Conservation (phyloP, 2,113 vertebrate genomes). For the Catharus fuscescens region DNA sequence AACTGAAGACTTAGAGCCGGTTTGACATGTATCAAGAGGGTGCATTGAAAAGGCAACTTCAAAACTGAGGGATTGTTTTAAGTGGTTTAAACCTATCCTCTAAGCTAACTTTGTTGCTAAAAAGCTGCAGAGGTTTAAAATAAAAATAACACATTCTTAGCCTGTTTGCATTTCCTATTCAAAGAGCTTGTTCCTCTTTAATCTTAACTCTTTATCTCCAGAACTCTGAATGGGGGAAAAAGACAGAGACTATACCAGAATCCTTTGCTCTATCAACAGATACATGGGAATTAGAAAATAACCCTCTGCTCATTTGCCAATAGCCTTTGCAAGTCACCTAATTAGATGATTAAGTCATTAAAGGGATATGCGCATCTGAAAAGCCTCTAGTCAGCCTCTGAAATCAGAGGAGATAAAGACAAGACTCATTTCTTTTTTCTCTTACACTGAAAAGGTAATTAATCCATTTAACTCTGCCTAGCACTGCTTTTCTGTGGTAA, state of each 20-base stretch:
- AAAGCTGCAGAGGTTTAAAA: constrained; percentile 64
- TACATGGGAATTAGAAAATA: constrained; percentile 81
- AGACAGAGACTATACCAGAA: constrained; percentile 63
- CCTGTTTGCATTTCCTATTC: constrained; percentile 56
- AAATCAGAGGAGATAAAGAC: constrained; percentile 87
- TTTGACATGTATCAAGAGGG: neutral
- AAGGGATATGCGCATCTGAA: constrained; percentile 81
- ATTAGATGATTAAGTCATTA: constrained; percentile 98
- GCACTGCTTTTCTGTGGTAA: constrained; percentile 79
- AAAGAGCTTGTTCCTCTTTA: constrained; percentile 68
- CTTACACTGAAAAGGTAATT: constrained; percentile 84
- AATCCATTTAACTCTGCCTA: constrained; percentile 88
- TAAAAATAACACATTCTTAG: constrained; percentile 48
- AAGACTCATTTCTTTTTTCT: constrained; percentile 64
- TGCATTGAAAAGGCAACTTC: constrained; percentile 39
- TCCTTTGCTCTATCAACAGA: constrained; percentile 69
- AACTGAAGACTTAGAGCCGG: neutral
- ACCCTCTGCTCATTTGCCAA: constrained; percentile 78
- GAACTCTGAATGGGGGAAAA: constrained; percentile 37
- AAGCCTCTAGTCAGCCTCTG: constrained; percentile 81
- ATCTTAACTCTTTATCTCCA: constrained; percentile 70
- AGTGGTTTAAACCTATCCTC: constrained; percentile 57
- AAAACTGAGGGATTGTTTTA: constrained; percentile 49
- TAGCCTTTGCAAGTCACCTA: constrained; percentile 86
- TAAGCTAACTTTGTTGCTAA: constrained; percentile 46